Base-by-base conservation (phyloP, 2,888 invertebrate species). In the Epistrophella euchroma region DNA sequence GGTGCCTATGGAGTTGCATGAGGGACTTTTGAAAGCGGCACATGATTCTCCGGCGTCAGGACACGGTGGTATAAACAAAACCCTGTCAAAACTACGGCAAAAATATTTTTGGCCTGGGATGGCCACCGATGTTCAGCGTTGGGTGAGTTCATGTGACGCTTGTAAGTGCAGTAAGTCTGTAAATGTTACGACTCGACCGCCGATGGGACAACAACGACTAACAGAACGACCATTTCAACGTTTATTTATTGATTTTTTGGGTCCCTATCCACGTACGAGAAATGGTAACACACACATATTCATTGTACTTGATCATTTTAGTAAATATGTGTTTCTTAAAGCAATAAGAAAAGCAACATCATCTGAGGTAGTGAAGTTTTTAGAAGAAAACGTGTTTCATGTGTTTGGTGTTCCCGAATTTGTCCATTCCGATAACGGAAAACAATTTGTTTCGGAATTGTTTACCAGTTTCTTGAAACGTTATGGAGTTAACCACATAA, bases 211-310 rank as follows among this genome's bases (percentile, higher is more conserved):
- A 19, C 47, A 47, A n/a, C n/a, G 19, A 19, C 11, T 19, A 11
- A 56, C 43, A 4, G 56, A 71, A 13, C 11, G 56, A 19, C 71
- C 71, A 11, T 71, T 71, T 6, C 71, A 71, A 43, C 32, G 43
- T 13, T 1, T 55, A n/a, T 70, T 40, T 3, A 52, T 47, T 19
- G 45, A 70, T 11, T 70, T 70, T 5, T n/a, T n/a, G n/a, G n/a
- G n/a, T n/a, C n/a, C n/a, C n/a, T n/a, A n/a, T n/a, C n/a, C n/a
- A n/a, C n/a, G n/a, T n/a, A n/a, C n/a, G n/a, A n/a, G n/a, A n/a
- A n/a, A n/a, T n/a, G n/a, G n/a, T n/a, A n/a, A n/a, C n/a, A n/a
- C n/a, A n/a, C n/a, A n/a, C n/a, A n/a, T n/a, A n/a, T n/a, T n/a
- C n/a, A n/a, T n/a, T n/a, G n/a, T n/a, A n/a, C n/a, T n/a, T n/a